Base-by-base conservation (phyloP, 1,140 invertebrate species). In the Bombus waltoni region DNA sequence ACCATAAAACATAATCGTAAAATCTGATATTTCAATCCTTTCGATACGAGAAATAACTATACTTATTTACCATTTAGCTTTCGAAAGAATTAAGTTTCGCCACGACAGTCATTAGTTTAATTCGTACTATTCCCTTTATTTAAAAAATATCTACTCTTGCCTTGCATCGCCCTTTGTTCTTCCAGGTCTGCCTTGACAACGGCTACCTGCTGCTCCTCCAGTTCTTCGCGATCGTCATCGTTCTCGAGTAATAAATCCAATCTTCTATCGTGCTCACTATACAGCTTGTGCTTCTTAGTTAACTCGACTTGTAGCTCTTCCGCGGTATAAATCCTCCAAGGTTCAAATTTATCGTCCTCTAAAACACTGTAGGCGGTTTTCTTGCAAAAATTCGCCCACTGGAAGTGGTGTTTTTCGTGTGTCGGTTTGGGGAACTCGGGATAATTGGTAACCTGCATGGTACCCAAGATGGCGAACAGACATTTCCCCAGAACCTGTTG, bases 401-500 rank as follows among this genome's bases (percentile, higher is more conserved):
- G 18, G 0, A 91, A 8, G 3, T 87, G 65, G 0, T 92, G 87
- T 42, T 47, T 70, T 6, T 76, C 42, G 1, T 84, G 4, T 0
- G 82, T 83, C 65, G 87, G 62, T 11, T 91, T 89, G 11, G 66
- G 13, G 13, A n/a, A 8, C 13, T 89, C 38, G 0, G 94, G 70
- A 86, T 95, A 96, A 75, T 96, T 96, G 53, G 94, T 94, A 3
- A 96, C 93, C 59, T 94, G 92, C 6, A 78, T 91, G 25, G 92
- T 79, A 1, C 91, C 92, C 40, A 91, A 93, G 0, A 96, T 95
- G 0, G 95, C 91, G n/a, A 93, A 93, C 40, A 96, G 90, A 10
- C 94, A 95, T 40, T 94, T 93, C 44, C 92, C 93, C 1, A 95
- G 88, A 40, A 94, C 88, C 13, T 71, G 59, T 5, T 95, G 94